Evolutionary conservation across 2,113 vertebrate species (phyloP).

Genomic region (Cephalopterus ornatus): DNA sequence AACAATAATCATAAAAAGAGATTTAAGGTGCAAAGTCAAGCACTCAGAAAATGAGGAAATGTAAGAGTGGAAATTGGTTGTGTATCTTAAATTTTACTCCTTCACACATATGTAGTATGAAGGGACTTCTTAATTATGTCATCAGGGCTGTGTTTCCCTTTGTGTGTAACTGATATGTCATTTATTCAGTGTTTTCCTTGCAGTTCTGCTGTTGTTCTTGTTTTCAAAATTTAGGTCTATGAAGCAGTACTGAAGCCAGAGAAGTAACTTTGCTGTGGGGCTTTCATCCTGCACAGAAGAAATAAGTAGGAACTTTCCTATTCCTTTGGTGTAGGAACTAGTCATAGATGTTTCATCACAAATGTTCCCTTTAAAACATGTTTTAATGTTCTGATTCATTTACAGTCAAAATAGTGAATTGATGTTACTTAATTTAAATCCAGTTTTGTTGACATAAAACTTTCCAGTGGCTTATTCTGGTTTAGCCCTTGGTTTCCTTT

Average conservation of each 20-base stretch:
- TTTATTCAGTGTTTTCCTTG: background rate
- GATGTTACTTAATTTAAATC: conserved; percentile 54
- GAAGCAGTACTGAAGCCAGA: background rate
- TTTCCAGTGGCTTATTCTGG: conserved; percentile 59
- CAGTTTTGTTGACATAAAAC: conserved; percentile 48
- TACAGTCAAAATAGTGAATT: conserved; percentile 33
- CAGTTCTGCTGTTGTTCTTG: background rate
- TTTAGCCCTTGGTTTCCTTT: conserved; percentile 59
- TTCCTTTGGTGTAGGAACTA: background rate
- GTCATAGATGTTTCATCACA: conserved; percentile 5
- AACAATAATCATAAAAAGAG: background rate
- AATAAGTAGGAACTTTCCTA: background rate
- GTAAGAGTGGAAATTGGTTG: background rate
- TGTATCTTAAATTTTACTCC: background rate
- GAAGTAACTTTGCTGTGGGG: background rate
- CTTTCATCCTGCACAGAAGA: background rate
- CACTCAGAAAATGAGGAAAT: background rate
- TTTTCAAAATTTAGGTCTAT: background rate
- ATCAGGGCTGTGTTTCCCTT: background rate
- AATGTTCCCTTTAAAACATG: conserved; percentile 17
- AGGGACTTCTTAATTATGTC: background rate
- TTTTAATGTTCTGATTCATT: conserved; percentile 42
- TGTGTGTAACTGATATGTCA: background rate
- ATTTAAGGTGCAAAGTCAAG: background rate
- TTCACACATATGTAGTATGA: background rate